phyloP scores from a whole-genome alignment of 2,888 invertebrate genomes.

The Spilarctia lutea region DNA sequence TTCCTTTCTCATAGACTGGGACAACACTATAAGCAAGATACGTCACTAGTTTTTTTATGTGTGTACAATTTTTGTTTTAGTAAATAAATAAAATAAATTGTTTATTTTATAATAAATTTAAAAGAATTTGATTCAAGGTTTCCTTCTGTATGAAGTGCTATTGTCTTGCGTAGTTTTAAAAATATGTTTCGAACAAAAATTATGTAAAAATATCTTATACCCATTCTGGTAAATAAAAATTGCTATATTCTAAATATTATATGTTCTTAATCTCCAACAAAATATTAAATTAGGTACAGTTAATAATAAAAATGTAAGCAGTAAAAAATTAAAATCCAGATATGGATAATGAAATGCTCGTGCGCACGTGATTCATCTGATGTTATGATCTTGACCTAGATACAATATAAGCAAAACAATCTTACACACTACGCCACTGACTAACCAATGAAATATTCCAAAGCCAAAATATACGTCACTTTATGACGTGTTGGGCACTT shows the following conservation, averaged over 20 bases:
- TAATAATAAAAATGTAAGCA: slow-evolving; percentile 1
- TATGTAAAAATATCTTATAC: not conserved
- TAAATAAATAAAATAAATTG: too few species aligned
- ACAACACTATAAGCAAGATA: too few species aligned
- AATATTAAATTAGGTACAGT: not conserved
- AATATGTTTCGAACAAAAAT: too few species aligned
- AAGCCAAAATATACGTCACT: slow-evolving; percentile 4
- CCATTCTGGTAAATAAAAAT: not conserved
- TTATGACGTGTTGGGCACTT: not conserved
- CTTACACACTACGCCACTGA: slow-evolving; percentile 30
- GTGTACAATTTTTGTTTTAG: too few species aligned
- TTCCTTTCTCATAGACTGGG: too few species aligned
- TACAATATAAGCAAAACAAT: slow-evolving; percentile 35
- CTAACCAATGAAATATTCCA: slow-evolving; percentile 32
- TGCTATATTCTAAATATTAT: too few species aligned
- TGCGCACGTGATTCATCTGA: slow-evolving; percentile 45
- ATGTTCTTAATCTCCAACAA: too few species aligned
- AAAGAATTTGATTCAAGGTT: too few species aligned
- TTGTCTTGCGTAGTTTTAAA: too few species aligned
- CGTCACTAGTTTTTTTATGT: too few species aligned
- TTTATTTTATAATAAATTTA: too few species aligned
- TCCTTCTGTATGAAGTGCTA: too few species aligned
- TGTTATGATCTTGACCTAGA: slow-evolving; percentile 55
- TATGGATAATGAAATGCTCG: slow-evolving; percentile 28
- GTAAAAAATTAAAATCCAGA: slow-evolving; percentile 9